Base-by-base conservation (phyloP, 2,797 vertebrate species). In the Chrosomus eos region DNA sequence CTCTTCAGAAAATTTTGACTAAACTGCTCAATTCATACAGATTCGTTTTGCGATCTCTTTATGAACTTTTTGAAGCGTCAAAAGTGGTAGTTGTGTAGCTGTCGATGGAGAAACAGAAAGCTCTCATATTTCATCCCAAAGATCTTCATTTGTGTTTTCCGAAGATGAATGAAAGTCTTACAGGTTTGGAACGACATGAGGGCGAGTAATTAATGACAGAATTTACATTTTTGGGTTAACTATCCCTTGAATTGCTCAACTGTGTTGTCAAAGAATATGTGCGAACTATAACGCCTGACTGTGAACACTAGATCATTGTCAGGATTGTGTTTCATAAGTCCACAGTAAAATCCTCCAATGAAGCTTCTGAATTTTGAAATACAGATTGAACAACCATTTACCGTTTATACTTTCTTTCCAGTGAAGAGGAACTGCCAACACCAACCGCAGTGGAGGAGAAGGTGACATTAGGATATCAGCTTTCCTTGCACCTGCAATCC, bases 351-450 rank as follows among this genome's bases (percentile, higher is more conserved):
- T 43, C 26, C 23, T 26, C 14, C 9, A 43, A 23, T 72, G 4
- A 60, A 9, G 18, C 36, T 70, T 43, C n/a, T 7, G 9, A 31
- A 26, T 21, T 36, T 19, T 71, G 4, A 38, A 31, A n/a, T 60
- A 18, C 38, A 72, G 48, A 21, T 75, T 36, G 8, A 55, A 8
- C 31, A 58, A 6, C 31, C 7, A 58, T 26, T 73, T 77, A 43
- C 88, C 28, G 82, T 16, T 82, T 21, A 89, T 70, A 13, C 89
- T 88, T 88, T 85, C 77, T 84, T 89, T 75, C 85, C 93, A 98
- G 97, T 60, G 96, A 97, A 88, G 89, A 96, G 87, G 97, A 96
- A 88, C 93, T 98, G 86, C 96, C 96, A 0, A 95, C 91, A 81
- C 95, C 94, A 73, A 97, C 94, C 14, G 91, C 91, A 31, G 72